phyloP scores from a whole-genome alignment of 1,140 invertebrate genomes.

The Lucilia sericata region DNA sequence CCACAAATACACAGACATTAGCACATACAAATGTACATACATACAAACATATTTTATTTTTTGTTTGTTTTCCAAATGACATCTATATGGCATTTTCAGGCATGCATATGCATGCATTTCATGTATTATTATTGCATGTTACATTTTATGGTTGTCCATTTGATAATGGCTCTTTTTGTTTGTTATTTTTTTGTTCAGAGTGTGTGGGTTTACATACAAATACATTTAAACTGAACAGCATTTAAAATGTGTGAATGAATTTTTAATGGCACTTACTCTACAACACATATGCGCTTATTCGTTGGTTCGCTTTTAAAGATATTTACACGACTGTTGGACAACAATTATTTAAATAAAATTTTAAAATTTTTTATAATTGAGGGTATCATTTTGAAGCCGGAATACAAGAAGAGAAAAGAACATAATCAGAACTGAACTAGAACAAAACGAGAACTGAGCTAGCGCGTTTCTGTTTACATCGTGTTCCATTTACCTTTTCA shows the following conservation, averaged over 20 bases:
- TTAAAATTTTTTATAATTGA: too few species aligned
- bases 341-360: too few species aligned
- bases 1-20: background rate
- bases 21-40: background rate
- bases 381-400: too few species aligned
- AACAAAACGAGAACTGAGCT: too few species aligned
- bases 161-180: conserved; percentile 6
- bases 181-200: background rate
- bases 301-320: too few species aligned
- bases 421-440: too few species aligned
- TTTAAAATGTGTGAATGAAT: conserved; percentile 7
- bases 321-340: too few species aligned
- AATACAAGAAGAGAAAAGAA: too few species aligned
- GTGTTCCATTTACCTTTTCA: too few species aligned
- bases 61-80: background rate
- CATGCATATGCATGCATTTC: conserved; percentile 19
- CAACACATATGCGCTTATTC: background rate
- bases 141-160: conserved; percentile 24
- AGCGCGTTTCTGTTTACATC: too few species aligned
- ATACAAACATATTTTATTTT: background rate
- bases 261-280: background rate
- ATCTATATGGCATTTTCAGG: background rate
- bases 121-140: conserved; percentile 23
- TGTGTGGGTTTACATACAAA: background rate
- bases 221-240: background rate